Evolutionary conservation across 2,797 vertebrate species (phyloP).

Genomic region (Anniella stebbinsi): DNA sequence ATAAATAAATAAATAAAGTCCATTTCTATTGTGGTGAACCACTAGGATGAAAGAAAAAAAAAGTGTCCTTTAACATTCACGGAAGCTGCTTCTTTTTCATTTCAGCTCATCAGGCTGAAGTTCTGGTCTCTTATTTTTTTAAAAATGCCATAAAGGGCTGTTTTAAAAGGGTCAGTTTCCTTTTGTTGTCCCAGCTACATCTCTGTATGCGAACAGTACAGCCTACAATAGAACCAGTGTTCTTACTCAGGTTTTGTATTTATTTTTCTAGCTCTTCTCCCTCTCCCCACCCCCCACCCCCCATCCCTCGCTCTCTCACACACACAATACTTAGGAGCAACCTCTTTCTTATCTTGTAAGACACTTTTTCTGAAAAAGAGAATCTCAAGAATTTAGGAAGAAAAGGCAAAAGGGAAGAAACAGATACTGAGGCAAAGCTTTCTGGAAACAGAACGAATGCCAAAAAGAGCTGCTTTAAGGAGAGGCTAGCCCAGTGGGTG

Average conservation of each 20-base stretch:
- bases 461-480: not conserved
- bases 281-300: not conserved
- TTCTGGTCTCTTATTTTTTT: not conserved
- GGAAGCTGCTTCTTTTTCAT: not conserved
- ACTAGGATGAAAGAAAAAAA: not conserved
- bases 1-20: too few species aligned
- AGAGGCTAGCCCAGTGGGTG: not conserved
- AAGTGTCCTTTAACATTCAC: not conserved
- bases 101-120: not conserved
- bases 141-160: not conserved
- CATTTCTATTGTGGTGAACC: not conserved
- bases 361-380: not conserved
- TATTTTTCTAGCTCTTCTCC: not conserved
- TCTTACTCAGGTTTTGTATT: not conserved
- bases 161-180: not conserved
- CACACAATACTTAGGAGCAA: not conserved
- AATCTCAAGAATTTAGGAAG: not conserved
- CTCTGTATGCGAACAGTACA: not conserved
- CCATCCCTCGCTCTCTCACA: not conserved
- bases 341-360: not conserved
- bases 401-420: not conserved
- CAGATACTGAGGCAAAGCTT: conserved; percentile 1
- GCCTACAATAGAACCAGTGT: not conserved
- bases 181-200: not conserved
- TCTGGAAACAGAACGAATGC: not conserved